Evolutionary conservation across 2,797 vertebrate genomes (phyloP), one percentile per base, ranked within the genome.

Genomic region (Antrozous pallidus): DNA sequence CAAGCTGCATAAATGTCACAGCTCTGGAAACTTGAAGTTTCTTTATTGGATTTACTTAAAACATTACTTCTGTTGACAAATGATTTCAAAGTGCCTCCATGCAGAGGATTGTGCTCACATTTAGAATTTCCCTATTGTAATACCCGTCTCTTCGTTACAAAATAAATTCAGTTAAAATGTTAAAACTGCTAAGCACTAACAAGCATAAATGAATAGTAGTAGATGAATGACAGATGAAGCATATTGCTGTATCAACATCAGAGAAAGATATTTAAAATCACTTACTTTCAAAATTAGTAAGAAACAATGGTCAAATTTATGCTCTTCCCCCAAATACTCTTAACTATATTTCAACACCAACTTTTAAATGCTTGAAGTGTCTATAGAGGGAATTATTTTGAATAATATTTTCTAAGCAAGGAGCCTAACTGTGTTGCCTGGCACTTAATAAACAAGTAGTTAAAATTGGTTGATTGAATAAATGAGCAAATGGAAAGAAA

Each of bases 1-100:
- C 12, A 90, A 90, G 79, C 47, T 82, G 24, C 2, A 9, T 47
- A 73, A 38, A 47, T 9, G 33, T 87, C 6, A 92, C n/a, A 86
- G 42, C 3, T 83, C 65, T 82, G 31, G 38, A 80, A 93, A 85
- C 10, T 8, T 88, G 31, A 90, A 36, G 12, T 78, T 65, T 83
- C 36, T 89, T 14, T 88, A 7, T 22, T 45, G 78, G 31, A 77
- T 75, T 88, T 85, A 61, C 18, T 84, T 90, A 71, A 82, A 90
- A 95, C 24, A 36, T 77, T 22, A 49, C 63, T 91, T 94, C 90
- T 82, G 11, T 90, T 63, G 38, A 73, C 38, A 88, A 70, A 78
- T 74, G 6, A 93, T 88, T 90, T 90, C 65, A 81, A 61, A 77
- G 26, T 63, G 18, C 4, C 22, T 58, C 26, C 13, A 22, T 31